A percentile compares a stretch with the other conserved stretches of the same genome.
Evolutionary conservation across 2,113 vertebrate species (phyloP).

Genomic region (Phalacrocorax aristotelis): DNA sequence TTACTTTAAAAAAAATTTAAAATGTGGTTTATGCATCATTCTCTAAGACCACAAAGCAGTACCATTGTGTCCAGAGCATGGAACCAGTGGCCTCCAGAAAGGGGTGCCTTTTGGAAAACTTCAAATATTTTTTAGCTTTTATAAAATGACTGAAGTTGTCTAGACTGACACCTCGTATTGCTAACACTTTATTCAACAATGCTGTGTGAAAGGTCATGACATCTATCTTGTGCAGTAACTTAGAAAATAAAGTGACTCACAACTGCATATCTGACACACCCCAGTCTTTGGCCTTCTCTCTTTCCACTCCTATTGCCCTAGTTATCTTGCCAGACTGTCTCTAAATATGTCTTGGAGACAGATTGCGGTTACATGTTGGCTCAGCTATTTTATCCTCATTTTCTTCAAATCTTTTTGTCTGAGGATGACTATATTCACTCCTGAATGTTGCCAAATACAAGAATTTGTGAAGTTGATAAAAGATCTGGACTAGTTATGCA

Average conservation of each 20-base stretch:
- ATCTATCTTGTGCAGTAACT: not conserved
- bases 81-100: not conserved
- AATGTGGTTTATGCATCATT: not conserved
- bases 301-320: not conserved
- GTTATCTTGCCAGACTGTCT: constrained; percentile 31
- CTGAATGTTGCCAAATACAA: not conserved
- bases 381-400: constrained; percentile 15
- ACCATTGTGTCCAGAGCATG: not conserved
- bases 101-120: not conserved
- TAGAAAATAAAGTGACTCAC: constrained; percentile 9
- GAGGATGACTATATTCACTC: not conserved
- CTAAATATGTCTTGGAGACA: not conserved
- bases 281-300: not conserved
- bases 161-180: not conserved
- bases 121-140: not conserved
- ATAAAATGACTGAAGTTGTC: not conserved
- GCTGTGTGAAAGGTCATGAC: not conserved
- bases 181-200: not conserved
- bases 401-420: constrained; percentile 3
- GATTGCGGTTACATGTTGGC: not conserved
- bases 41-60: not conserved
- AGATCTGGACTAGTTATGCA: not conserved
- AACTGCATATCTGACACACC: not conserved
- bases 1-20: not conserved
- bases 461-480: not conserved